These are phyloP conservation scores for Drosophila aff. DNA, from an alignment of 1,140 invertebrate genomes.

Conservation along the genomic window DNA sequence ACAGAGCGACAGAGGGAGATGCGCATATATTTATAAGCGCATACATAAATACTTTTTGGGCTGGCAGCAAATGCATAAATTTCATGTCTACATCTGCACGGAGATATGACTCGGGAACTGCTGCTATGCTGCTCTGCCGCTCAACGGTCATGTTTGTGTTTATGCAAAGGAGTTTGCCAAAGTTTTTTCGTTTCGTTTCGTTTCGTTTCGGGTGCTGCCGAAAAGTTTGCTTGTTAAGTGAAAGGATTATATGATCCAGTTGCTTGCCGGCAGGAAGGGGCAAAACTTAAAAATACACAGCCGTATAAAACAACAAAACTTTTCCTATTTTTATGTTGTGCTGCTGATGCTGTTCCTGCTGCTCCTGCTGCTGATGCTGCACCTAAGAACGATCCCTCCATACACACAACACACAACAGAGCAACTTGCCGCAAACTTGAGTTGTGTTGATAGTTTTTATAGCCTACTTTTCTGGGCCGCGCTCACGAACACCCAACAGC, in stretches of 20 bases:
- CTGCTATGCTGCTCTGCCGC: slow-evolving; percentile 45
- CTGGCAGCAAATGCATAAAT: slow-evolving; percentile 79
- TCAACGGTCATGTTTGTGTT: slow-evolving; percentile 67
- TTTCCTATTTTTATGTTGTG: slow-evolving; percentile 81
- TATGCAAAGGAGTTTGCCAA: slow-evolving; percentile 78
- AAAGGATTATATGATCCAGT: slow-evolving; percentile 82
- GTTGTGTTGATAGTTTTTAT: slow-evolving; percentile 82
- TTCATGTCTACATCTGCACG: slow-evolving; percentile 60
- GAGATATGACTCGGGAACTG: slow-evolving; percentile 59
- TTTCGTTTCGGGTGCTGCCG: slow-evolving; percentile 68
- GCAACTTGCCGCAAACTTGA: slow-evolving; percentile 66
- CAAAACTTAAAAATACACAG: slow-evolving; percentile 71
- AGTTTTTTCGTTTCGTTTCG: slow-evolving; percentile 40
- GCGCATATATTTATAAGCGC: slow-evolving; percentile 81
- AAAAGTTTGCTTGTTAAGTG: slow-evolving; percentile 83
- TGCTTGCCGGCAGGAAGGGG: slow-evolving; percentile 7
- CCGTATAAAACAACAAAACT: slow-evolving; percentile 66
- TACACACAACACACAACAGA: slow-evolving; percentile 37
- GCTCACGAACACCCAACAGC: slow-evolving; percentile 37
- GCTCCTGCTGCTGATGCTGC: slow-evolving; percentile 45
- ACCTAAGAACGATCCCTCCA: slow-evolving; percentile 59
- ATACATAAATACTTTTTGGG: slow-evolving; percentile 81
- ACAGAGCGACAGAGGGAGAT: slow-evolving; percentile 39
- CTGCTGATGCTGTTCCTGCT: slow-evolving; percentile 55
- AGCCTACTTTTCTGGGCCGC: slow-evolving; percentile 70